These are phyloP conservation scores for Mechanitis messenoides DNA, from an alignment of 2,888 invertebrate genomes.

Conservation along the genomic window DNA sequence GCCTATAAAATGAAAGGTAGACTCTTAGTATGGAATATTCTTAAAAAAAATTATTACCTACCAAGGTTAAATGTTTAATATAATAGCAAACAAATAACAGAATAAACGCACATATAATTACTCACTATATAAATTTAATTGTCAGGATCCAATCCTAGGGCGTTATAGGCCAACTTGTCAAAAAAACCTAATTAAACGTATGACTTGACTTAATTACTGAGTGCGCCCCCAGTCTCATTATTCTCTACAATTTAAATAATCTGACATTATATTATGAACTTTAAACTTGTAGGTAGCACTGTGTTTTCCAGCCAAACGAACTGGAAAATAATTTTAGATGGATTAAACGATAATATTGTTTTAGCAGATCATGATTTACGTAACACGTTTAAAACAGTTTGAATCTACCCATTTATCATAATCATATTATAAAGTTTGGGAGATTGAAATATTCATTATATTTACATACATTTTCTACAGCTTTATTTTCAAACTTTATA, in stretches of 20 bases:
- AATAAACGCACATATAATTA: too few species aligned
- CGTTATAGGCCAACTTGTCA: too few species aligned
- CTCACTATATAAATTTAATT: too few species aligned
- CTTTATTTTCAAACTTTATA: too few species aligned
- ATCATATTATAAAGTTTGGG: slow-evolving; percentile 1
- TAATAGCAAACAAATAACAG: too few species aligned
- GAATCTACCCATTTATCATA: not conserved
- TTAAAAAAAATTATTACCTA: too few species aligned
- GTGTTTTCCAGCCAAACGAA: slow-evolving; percentile 17
- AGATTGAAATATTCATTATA: not conserved
- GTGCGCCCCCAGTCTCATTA: not conserved
- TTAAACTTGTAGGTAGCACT: slow-evolving; percentile 17
- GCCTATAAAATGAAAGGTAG: not conserved
- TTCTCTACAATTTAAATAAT: not conserved
- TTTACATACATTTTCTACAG: too few species aligned
- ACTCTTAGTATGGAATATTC: too few species aligned
- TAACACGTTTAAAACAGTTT: not conserved
- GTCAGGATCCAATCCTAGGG: too few species aligned
- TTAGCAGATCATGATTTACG: slow-evolving; percentile 1
- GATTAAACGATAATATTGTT: slow-evolving; percentile 3
- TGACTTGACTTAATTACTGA: not conserved
- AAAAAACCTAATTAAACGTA: too few species aligned
- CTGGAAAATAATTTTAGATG: slow-evolving; percentile 21
- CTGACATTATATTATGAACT: slow-evolving; percentile 12
- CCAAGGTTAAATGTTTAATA: too few species aligned